Conservation (phyloP, 2,888 invertebrate species). For the Leptinotarsa rubiginosa region DNA sequence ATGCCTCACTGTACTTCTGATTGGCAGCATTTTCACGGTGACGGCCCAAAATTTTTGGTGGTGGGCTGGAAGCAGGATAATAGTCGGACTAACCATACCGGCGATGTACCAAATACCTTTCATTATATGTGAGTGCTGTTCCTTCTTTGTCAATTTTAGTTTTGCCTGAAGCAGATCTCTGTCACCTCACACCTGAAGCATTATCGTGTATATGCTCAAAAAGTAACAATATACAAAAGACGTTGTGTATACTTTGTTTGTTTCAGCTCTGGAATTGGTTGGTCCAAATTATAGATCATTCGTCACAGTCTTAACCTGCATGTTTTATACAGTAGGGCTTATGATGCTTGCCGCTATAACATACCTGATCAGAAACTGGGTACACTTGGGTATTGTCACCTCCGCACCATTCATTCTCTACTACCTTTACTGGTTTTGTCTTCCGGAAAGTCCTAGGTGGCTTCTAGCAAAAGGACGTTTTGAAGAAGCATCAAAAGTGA, state of each 20-base stretch:
- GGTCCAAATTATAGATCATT: conserved; percentile 92
- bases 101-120: conserved; percentile 95
- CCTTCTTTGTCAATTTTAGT: background rate
- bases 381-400: conserved; percentile 81
- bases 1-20: conserved; percentile 83
- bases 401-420: conserved; percentile 88
- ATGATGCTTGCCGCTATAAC: conserved; percentile 87
- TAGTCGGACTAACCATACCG: conserved; percentile 92
- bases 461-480: conserved; percentile 81
- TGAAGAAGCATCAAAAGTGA: conserved; percentile 83
- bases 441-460: conserved; percentile 94
- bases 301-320: conserved; percentile 91
- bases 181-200: too few relatives aligned
- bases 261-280: conserved; percentile 88
- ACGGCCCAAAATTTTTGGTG: conserved; percentile 83
- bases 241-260: background rate
- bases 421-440: conserved; percentile 85
- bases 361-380: conserved; percentile 87
- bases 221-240: too few relatives aligned
- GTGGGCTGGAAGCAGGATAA: conserved; percentile 83
- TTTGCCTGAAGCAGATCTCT: too few relatives aligned
- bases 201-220: too few relatives aligned
- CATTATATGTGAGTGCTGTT: conserved; percentile 82
- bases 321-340: conserved; percentile 89
- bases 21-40: conserved; percentile 84